phyloP scores from a whole-genome alignment of 2,113 vertebrate species.

The Ceratotherium simum region DNA sequence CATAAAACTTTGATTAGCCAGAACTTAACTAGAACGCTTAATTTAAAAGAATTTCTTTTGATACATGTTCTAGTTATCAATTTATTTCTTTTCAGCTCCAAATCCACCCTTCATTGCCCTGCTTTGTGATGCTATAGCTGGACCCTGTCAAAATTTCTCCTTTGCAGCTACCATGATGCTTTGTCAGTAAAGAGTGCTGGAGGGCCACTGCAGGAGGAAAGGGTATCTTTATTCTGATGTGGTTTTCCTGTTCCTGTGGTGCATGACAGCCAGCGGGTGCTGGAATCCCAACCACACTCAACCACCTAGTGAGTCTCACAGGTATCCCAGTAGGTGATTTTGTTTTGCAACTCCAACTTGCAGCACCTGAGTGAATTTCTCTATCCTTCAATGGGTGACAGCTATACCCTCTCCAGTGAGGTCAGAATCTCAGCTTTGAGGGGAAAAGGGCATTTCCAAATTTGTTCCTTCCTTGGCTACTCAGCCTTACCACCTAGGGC shows the following conservation, averaged over 20 bases:
- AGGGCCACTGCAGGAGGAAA: not conserved
- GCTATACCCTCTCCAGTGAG: not conserved
- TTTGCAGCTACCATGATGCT: not conserved
- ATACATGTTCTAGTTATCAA: not conserved
- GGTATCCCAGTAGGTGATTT: not conserved
- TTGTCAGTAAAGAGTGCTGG: not conserved
- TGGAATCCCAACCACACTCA: not conserved
- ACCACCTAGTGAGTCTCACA: not conserved
- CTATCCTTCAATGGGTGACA: not conserved
- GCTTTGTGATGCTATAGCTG: not conserved
- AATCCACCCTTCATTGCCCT: not conserved
- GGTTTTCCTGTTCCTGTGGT: not conserved
- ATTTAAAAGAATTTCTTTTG: constrained; percentile 38
- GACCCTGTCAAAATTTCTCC: not conserved
- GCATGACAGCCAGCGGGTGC: not conserved
- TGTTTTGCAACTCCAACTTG: not conserved
- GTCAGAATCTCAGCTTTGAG: not conserved
- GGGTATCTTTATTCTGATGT: not conserved
- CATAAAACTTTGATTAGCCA: not conserved
- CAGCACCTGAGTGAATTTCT: not conserved
- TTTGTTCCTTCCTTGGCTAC: not conserved
- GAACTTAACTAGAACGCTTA: constrained; percentile 17
- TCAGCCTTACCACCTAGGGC: not conserved
- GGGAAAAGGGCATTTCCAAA: not conserved
- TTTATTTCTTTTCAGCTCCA: constrained; percentile 14